These are phyloP conservation scores for Aphyosemion australe DNA, from an alignment of 2,113 vertebrate species.

Conservation along the genomic window DNA sequence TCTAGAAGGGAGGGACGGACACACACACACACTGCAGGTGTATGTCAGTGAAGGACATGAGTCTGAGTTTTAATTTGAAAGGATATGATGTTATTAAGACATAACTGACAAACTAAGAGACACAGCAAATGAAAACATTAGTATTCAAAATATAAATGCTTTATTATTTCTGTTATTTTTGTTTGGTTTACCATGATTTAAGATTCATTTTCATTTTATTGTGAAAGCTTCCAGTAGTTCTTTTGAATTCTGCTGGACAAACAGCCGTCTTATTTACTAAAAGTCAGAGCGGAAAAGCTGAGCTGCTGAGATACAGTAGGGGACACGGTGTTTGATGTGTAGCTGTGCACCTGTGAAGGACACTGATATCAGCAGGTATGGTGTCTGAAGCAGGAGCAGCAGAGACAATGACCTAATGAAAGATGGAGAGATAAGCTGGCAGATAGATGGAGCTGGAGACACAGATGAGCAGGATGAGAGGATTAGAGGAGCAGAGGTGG, in stretches of 20 bases:
- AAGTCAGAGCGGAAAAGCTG: not conserved
- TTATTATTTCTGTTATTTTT: not conserved
- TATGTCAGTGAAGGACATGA: slow-evolving; percentile 39
- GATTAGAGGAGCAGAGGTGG: slow-evolving; percentile 67
- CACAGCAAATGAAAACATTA: slow-evolving; percentile 9
- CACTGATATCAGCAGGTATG: slow-evolving; percentile 24
- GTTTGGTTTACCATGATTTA: not conserved
- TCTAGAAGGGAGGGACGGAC: too few species aligned
- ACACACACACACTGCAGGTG: too few species aligned
- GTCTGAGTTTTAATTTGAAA: slow-evolving; percentile 59
- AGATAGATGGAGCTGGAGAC: slow-evolving; percentile 53
- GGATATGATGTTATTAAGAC: slow-evolving; percentile 65
- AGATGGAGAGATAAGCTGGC: slow-evolving; percentile 65
- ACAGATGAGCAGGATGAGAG: slow-evolving; percentile 51
- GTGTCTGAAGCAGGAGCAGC: slow-evolving; percentile 41
- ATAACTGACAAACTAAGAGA: slow-evolving; percentile 40
- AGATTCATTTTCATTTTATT: not conserved
- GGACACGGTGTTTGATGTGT: slow-evolving; percentile 5
- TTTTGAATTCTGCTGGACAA: not conserved
- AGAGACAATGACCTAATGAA: slow-evolving; percentile 66
- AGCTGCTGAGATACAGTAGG: slow-evolving; percentile 1
- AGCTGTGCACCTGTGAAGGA: slow-evolving; percentile 36
- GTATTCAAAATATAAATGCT: not conserved
- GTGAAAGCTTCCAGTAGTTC: not conserved
- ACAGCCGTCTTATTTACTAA: not conserved